These are phyloP conservation scores for Falco naumanni DNA, from an alignment of 2,797 vertebrate genomes.

Conservation along the genomic window DNA sequence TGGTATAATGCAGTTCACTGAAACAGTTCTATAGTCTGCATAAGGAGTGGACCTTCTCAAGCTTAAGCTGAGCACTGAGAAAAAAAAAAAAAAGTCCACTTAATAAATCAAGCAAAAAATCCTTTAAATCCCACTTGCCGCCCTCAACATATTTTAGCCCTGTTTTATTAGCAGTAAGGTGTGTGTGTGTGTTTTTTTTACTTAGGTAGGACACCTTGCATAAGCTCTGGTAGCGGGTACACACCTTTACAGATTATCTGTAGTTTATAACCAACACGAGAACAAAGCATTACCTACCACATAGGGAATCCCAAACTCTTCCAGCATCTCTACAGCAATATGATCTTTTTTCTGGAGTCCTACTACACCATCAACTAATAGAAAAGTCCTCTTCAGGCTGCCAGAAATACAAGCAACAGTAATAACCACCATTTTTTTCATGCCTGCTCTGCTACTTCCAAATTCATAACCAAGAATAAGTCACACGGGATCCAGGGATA, in stretches of 20 bases:
- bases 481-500: neutral
- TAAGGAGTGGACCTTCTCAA: neutral
- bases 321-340: constrained; percentile 93
- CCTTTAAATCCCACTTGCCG: neutral
- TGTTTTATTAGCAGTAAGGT: neutral
- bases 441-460: neutral
- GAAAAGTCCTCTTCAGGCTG: constrained; percentile 92
- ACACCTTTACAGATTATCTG: neutral
- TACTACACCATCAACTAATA: constrained; percentile 88
- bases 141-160: neutral
- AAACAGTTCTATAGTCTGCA: neutral
- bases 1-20: neutral
- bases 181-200: neutral
- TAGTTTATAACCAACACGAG: neutral
- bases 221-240: neutral
- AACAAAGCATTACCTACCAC: constrained; percentile 79
- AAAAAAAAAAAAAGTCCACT: neutral
- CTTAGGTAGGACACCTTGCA: neutral
- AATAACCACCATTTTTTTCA: neutral
- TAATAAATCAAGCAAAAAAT: neutral
- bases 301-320: constrained; percentile 90
- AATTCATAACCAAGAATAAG: neutral
- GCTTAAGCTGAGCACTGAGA: neutral
- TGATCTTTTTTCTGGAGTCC: constrained; percentile 87
- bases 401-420: constrained; percentile 42